Percentiles rank a stretch among this genome's conserved stretches.
These are phyloP conservation scores for Cavia aperea DNA, from an alignment of 2,113 vertebrate genomes.

Conservation along the genomic window DNA sequence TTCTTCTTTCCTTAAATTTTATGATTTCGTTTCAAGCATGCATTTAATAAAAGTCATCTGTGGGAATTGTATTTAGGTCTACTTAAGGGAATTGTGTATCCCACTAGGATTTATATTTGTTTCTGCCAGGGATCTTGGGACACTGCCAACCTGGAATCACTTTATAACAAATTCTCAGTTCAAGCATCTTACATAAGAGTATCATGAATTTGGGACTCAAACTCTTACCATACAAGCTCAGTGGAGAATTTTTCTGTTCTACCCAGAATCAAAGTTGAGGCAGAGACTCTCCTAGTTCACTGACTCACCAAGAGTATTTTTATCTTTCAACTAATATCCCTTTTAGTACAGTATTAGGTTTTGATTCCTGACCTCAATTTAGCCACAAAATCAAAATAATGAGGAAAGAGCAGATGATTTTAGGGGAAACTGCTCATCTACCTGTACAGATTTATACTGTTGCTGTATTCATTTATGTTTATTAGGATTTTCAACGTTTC, in stretches of 20 bases:
- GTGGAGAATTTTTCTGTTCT: background rate
- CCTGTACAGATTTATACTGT: background rate
- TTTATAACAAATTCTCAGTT: slow-evolving; percentile 42
- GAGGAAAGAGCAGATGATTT: background rate
- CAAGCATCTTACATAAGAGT: slow-evolving; percentile 11
- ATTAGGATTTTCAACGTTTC: background rate
- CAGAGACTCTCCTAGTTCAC: background rate
- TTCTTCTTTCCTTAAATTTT: slow-evolving; percentile 12
- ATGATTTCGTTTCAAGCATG: slow-evolving; percentile 7
- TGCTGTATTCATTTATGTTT: background rate
- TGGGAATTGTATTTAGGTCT: slow-evolving; percentile 14
- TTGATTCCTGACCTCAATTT: background rate
- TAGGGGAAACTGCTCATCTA: background rate
- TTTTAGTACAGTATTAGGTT: background rate
- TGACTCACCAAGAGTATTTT: background rate
- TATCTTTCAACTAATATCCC: background rate
- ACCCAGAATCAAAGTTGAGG: background rate
- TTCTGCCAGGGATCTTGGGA: slow-evolving; percentile 14
- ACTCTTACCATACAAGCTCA: background rate
- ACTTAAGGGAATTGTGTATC: background rate
- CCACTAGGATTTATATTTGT: slow-evolving; percentile 20
- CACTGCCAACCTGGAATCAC: background rate
- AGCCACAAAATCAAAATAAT: background rate
- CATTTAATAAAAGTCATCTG: background rate
- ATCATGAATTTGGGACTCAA: background rate